These are phyloP conservation scores for Camponotus floridanus DNA, from an alignment of 1,140 invertebrate species.

Conservation along the genomic window DNA sequence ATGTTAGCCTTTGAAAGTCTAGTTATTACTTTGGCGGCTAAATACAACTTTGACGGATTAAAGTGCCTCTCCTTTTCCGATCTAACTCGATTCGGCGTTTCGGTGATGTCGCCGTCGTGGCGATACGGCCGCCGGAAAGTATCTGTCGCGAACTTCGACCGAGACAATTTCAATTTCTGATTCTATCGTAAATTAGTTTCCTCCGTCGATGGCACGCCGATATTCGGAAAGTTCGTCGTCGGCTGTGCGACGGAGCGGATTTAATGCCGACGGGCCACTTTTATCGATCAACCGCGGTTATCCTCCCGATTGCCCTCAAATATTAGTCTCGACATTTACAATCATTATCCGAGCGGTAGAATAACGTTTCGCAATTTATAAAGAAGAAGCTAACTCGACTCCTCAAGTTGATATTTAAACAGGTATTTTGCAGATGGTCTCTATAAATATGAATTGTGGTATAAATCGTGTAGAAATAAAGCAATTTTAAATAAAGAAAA, in stretches of 20 bases:
- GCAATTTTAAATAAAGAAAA: not conserved
- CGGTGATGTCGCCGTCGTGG: constrained; percentile 41
- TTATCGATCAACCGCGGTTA: constrained; percentile 59
- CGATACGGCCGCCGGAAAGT: constrained; percentile 34
- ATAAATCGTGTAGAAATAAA: not conserved
- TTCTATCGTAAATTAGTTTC: constrained; percentile 65
- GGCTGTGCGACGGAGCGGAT: constrained; percentile 55
- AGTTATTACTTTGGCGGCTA: constrained; percentile 84
- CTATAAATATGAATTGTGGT: not conserved
- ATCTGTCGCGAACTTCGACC: constrained; percentile 61
- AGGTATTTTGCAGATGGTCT: not conserved
- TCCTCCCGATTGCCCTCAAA: constrained; percentile 41
- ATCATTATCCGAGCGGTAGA: not conserved
- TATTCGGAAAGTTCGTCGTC: constrained; percentile 62
- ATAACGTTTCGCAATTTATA: not conserved
- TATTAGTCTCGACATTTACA: constrained; percentile 35
- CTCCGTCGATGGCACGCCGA: constrained; percentile 38
- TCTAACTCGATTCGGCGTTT: constrained; percentile 30
- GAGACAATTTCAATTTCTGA: constrained; percentile 66
- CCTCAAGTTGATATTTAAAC: not conserved
- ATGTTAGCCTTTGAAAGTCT: constrained; percentile 75
- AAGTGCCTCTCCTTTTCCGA: constrained; percentile 37
- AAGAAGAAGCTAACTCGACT: constrained; percentile 14
- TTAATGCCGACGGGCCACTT: constrained; percentile 56
- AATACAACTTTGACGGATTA: constrained; percentile 79